These are phyloP conservation scores for Drosophila paracracens DNA, from an alignment of 2,888 invertebrate genomes.

Conservation along the genomic window DNA sequence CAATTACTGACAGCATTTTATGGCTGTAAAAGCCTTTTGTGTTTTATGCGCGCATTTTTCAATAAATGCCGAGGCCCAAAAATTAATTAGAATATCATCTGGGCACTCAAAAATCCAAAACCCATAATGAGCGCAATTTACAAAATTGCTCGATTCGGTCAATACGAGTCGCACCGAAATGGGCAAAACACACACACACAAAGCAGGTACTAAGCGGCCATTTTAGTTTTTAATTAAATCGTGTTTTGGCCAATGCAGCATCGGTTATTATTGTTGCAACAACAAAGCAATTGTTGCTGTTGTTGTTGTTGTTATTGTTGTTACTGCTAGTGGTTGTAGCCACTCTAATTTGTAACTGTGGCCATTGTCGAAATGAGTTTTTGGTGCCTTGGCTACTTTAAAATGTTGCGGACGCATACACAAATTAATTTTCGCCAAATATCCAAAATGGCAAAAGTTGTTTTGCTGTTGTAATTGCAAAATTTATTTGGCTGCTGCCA, in stretches of 20 bases:
- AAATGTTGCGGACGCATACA: conserved; percentile 31
- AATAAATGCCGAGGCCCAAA: conserved; percentile 50
- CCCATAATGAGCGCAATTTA: conserved; percentile 74
- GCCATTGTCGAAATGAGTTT: conserved; percentile 58
- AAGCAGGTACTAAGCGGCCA: conserved; percentile 57
- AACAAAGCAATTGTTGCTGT: neutral
- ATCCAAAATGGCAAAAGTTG: conserved; percentile 42
- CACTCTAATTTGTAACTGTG: conserved; percentile 61
- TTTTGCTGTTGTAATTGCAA: conserved; percentile 63
- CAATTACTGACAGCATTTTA: conserved; percentile 44
- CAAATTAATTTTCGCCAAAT: conserved; percentile 71
- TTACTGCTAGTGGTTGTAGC: conserved; percentile 38
- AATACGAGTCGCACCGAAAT: conserved; percentile 6
- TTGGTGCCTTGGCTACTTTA: conserved; percentile 53
- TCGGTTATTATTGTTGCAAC: conserved; percentile 46
- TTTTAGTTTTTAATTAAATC: conserved; percentile 75
- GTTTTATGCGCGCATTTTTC: conserved; percentile 56
- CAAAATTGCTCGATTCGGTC: conserved; percentile 64
- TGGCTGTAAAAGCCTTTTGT: conserved; percentile 26
- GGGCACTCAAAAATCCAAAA: conserved; percentile 71
- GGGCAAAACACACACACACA: conserved; percentile 11
- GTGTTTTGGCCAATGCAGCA: conserved; percentile 51
- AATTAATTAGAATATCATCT: conserved; percentile 70
- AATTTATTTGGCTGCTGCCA: conserved; percentile 74
- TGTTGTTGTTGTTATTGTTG: conserved; percentile 35